Conservation (phyloP, 2,797 vertebrate genomes). For the Typhlichthys eigenmanni region DNA sequence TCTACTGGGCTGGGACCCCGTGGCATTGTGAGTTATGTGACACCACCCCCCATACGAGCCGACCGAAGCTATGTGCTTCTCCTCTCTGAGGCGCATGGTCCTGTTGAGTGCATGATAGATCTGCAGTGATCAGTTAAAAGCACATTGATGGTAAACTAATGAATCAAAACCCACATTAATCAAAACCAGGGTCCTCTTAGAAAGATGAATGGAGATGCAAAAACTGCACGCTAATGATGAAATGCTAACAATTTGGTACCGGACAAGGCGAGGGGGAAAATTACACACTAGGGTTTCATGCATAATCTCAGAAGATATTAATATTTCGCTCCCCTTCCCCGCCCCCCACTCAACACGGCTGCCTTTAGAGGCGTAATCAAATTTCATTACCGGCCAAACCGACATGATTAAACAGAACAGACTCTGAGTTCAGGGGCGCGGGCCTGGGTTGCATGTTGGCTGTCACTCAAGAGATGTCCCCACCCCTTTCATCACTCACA, state of each 20-base stretch:
- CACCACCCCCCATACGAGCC: constrained; percentile 43
- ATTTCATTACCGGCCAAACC: constrained; percentile 97
- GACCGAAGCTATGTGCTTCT: constrained; percentile 56
- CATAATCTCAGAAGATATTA: constrained; percentile 99
- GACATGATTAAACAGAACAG: constrained; percentile 99
- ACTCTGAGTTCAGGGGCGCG: constrained; percentile 81
- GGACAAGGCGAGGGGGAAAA: constrained; percentile 94
- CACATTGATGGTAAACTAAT: constrained; percentile 98
- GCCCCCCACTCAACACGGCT: constrained; percentile 61
- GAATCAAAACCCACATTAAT: constrained; percentile 98
- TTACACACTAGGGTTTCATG: constrained; percentile 98
- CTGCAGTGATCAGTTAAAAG: constrained; percentile 93
- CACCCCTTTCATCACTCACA: constrained; percentile 65
- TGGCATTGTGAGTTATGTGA: constrained; percentile 70
- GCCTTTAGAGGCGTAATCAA: constrained; percentile 98
- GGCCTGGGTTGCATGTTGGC: constrained; percentile 61
- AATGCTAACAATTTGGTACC: constrained; percentile 98
- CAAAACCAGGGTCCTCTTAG: constrained; percentile 83
- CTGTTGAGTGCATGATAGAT: constrained; percentile 74
- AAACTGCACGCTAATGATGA: constrained; percentile 98
- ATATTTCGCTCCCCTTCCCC: constrained; percentile 83
- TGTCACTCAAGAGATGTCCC: constrained; percentile 63
- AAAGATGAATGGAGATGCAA: constrained; percentile 97
- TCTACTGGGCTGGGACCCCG: constrained; percentile 46
- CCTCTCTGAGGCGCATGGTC: constrained; percentile 41